phyloP scores from a whole-genome alignment of 2,888 invertebrate genomes.

The Ectemnius cavifrons region DNA sequence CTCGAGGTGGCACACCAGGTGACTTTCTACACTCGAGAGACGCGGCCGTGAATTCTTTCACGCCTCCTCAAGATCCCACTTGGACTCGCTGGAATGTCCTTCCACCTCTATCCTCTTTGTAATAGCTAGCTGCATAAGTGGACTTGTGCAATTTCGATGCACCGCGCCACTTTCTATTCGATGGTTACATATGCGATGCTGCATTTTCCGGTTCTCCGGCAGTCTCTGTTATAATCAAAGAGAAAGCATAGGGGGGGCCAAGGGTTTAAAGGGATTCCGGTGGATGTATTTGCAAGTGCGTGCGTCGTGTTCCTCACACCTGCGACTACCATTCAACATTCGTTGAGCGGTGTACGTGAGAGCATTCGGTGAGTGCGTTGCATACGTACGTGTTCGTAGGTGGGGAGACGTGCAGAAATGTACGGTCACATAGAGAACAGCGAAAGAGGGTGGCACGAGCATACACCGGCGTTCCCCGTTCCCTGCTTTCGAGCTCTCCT shows the following conservation, averaged over 20 bases:
- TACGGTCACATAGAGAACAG: conserved; percentile 6
- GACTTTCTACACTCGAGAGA: too few species aligned
- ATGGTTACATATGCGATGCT: too few species aligned
- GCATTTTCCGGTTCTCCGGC: too few species aligned
- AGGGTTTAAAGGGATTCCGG: neutral
- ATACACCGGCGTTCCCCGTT: conserved; percentile 26
- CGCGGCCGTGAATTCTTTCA: conserved; percentile 43
- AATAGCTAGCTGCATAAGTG: neutral
- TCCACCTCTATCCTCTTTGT: neutral
- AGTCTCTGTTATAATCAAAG: too few species aligned
- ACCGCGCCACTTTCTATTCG: too few species aligned
- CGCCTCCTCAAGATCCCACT: conserved; percentile 32
- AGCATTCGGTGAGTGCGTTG: conserved; percentile 32
- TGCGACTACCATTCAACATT: neutral
- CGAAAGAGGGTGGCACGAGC: conserved; percentile 6
- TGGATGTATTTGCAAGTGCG: neutral
- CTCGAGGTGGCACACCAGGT: too few species aligned
- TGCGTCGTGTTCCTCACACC: too few species aligned
- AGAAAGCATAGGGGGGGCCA: neutral
- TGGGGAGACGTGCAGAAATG: conserved; percentile 36
- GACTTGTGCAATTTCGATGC: too few species aligned
- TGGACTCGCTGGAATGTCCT: conserved; percentile 25
- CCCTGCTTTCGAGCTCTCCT: conserved; percentile 35
- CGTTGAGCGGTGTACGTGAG: conserved; percentile 17
- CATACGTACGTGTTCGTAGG: conserved; percentile 6